Percentiles rank a stretch among this genome's conserved stretches.
These are phyloP conservation scores for Menidia beryllina DNA, from an alignment of 2,113 vertebrate species.

Conservation along the genomic window DNA sequence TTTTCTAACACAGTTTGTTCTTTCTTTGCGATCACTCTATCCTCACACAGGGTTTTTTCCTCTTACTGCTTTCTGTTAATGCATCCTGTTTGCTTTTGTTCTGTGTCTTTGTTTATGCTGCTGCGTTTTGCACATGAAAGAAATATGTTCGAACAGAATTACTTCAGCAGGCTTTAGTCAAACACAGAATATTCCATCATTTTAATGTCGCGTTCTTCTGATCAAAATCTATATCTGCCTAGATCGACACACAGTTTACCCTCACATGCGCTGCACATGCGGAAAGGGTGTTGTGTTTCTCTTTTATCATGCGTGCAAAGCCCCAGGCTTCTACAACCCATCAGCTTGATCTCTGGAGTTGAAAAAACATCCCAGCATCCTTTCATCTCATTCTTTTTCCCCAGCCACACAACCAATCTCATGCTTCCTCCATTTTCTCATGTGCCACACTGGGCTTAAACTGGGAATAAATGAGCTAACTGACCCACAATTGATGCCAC, in stretches of 20 bases:
- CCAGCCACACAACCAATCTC: constrained; percentile 36
- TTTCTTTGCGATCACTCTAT: constrained; percentile 14
- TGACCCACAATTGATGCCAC: constrained; percentile 48
- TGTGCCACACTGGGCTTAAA: constrained; percentile 26
- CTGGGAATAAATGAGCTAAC: constrained; percentile 66
- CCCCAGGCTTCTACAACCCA: constrained; percentile 73
- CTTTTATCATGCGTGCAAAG: constrained; percentile 75
- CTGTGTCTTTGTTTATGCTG: neutral
- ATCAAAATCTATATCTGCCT: neutral
- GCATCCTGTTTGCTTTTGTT: neutral
- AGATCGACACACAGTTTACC: constrained; percentile 8
- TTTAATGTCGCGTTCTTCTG: neutral
- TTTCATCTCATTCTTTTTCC: constrained; percentile 61
- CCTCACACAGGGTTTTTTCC: neutral
- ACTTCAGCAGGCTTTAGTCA: neutral
- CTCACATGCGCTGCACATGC: constrained; percentile 38
- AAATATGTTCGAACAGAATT: constrained; percentile 12
- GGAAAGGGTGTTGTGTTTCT: constrained; percentile 48
- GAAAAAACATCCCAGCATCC: constrained; percentile 54
- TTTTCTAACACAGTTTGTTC: constrained; percentile 26
- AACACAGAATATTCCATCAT: neutral
- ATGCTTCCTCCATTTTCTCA: constrained; percentile 54
- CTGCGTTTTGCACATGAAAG: neutral
- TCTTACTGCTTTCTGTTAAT: constrained; percentile 27
- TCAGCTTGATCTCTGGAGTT: constrained; percentile 76